These are phyloP conservation scores for Bombus cullumanus DNA, from an alignment of 1,140 invertebrate genomes.

Conservation along the genomic window DNA sequence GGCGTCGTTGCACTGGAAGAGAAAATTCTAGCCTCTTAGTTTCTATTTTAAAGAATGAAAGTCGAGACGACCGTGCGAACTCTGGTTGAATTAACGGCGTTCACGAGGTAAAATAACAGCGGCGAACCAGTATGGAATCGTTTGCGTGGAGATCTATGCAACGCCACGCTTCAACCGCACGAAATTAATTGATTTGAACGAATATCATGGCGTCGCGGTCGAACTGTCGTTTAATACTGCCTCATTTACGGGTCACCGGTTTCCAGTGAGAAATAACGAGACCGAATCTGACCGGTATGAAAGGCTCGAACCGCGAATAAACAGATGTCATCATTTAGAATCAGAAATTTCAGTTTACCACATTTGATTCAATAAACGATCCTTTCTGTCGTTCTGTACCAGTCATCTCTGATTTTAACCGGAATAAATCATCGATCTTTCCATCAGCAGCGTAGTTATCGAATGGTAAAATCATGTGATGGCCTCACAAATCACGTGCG, in stretches of 20 bases:
- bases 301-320: not conserved
- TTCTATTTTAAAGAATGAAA: no score
- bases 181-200: constrained; percentile 36
- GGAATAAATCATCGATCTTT: no score
- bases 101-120: not conserved
- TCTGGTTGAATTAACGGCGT: not conserved
- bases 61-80: not conserved
- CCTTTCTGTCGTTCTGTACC: no score
- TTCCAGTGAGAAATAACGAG: not conserved
- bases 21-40: no score
- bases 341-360: not conserved
- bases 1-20: no score
- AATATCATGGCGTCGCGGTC: constrained; percentile 23
- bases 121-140: not conserved
- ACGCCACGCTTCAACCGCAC: not conserved
- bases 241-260: constrained; percentile 17
- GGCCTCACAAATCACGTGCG: no score
- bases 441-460: no score
- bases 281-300: not conserved
- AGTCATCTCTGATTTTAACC: not conserved
- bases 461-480: no score
- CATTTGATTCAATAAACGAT: not conserved
- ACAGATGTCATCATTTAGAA: not conserved
- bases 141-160: not conserved
- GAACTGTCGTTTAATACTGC: not conserved